These are phyloP conservation scores for Lethenteron camtschaticum DNA, from an alignment of 2,113 vertebrate genomes.

Conservation along the genomic window DNA sequence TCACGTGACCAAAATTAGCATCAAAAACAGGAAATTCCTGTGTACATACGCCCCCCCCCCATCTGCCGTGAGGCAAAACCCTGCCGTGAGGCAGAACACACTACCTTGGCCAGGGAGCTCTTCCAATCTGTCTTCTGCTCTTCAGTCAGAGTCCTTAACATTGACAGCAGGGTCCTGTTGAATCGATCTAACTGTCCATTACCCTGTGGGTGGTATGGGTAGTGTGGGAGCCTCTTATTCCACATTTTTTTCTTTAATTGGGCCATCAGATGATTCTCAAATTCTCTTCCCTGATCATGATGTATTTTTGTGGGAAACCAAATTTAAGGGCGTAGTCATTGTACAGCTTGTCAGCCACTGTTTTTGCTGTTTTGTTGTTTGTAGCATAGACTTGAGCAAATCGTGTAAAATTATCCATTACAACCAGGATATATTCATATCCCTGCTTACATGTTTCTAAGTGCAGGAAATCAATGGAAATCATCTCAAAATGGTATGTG, in stretches of 20 bases:
- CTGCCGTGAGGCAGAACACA: too few species aligned
- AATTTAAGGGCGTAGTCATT: constrained; percentile 8
- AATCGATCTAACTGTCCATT: constrained; percentile 7
- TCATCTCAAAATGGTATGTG: constrained; percentile 7
- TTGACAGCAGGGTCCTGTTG: neutral
- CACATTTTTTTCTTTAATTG: neutral
- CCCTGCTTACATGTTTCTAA: constrained; percentile 4
- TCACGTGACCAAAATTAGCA: too few species aligned
- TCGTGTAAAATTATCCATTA: constrained; percentile 5
- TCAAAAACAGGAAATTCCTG: too few species aligned
- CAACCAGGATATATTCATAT: constrained; percentile 9
- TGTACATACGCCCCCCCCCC: too few species aligned
- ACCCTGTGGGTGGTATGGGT: constrained; percentile 6
- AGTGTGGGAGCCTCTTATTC: neutral
- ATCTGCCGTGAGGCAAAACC: too few species aligned
- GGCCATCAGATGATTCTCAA: constrained; percentile 8
- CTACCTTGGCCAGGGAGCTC: too few species aligned
- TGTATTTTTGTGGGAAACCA: constrained; percentile 6
- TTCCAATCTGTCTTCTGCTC: neutral
- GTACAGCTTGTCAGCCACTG: constrained; percentile 7
- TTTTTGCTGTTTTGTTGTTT: constrained; percentile 7
- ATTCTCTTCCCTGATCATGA: constrained; percentile 5
- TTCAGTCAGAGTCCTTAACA: neutral
- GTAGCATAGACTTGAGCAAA: constrained; percentile 6
- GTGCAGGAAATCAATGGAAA: constrained; percentile 10